These are phyloP conservation scores for Uloborus diversus DNA, from an alignment of 1,140 invertebrate genomes.

Conservation along the genomic window DNA sequence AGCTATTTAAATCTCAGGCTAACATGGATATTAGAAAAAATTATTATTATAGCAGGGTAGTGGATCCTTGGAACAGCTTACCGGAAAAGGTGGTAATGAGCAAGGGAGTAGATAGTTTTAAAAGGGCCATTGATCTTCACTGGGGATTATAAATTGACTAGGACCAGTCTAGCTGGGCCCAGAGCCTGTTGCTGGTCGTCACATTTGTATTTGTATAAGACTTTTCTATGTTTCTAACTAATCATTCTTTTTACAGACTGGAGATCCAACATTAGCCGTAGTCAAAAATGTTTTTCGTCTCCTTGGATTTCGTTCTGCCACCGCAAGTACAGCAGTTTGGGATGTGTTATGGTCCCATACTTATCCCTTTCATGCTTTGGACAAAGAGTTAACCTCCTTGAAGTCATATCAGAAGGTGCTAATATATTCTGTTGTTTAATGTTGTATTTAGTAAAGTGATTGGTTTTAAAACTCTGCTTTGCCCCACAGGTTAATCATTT, in stretches of 20 bases:
- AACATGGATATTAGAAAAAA: too few relatives aligned
- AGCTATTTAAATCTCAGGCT: too few relatives aligned
- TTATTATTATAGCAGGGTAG: too few relatives aligned
- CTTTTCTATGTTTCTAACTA: too few relatives aligned
- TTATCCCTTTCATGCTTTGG: slow-evolving; percentile 77
- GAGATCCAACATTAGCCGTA: slow-evolving; percentile 16
- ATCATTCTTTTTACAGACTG: slow-evolving; percentile 6
- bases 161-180: too few relatives aligned
- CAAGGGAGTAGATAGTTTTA: too few relatives aligned
- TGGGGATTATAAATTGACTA: too few relatives aligned
- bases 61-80: too few relatives aligned
- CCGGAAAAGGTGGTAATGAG: too few relatives aligned
- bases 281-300: slow-evolving; percentile 15
- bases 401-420: slow-evolving; percentile 75
- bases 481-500: slow-evolving; percentile 85
- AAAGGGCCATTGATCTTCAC: too few relatives aligned
- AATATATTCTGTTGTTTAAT: slow-evolving; percentile 22
- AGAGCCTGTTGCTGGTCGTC: too few relatives aligned
- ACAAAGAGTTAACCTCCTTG: slow-evolving; percentile 71
- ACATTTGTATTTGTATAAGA: too few relatives aligned
- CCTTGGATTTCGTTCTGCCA: slow-evolving; percentile 13
- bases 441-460: neutral
- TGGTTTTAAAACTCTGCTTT: slow-evolving; percentile 2
- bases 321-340: slow-evolving; percentile 69
- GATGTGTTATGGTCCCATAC: slow-evolving; percentile 92